phyloP scores from a whole-genome alignment of 2,888 invertebrate species.

The Calameuta idolon region DNA sequence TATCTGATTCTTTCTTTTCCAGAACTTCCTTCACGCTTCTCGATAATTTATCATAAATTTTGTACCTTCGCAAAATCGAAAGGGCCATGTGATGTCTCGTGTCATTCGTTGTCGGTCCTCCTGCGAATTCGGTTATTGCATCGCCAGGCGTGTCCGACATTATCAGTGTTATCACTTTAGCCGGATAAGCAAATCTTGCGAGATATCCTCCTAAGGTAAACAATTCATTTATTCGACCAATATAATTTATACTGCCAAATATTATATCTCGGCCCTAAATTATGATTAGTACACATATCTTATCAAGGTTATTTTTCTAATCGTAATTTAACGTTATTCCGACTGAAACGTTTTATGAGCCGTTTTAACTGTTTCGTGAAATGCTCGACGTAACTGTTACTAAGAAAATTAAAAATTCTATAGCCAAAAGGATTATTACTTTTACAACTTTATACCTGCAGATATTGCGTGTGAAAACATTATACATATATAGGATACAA shows the following conservation, averaged over 20 bases:
- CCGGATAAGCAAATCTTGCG: slow-evolving; percentile 61
- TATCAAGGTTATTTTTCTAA: background rate
- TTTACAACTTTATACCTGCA: background rate
- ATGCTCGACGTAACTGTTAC: background rate
- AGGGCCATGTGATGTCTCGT: slow-evolving; percentile 56
- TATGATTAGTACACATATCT: background rate
- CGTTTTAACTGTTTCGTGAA: background rate
- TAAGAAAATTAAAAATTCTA: background rate
- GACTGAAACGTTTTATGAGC: background rate
- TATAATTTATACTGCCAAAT: background rate
- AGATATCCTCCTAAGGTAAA: slow-evolving; percentile 66
- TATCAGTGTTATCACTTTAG: slow-evolving; percentile 70
- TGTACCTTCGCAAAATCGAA: slow-evolving; percentile 68
- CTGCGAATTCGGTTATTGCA: slow-evolving; percentile 72
- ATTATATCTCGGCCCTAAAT: background rate
- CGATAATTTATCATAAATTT: slow-evolving; percentile 59
- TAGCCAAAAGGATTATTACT: background rate
- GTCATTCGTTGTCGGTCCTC: slow-evolving; percentile 73
- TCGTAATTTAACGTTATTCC: background rate
- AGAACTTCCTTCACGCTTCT: slow-evolving; percentile 43
- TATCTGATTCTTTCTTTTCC: slow-evolving; percentile 18
- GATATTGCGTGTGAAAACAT: background rate
- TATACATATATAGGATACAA: background rate
- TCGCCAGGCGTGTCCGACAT: slow-evolving; percentile 76
- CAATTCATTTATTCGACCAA: background rate